A percentile compares a stretch with the other conserved stretches of the same genome.
These are phyloP conservation scores for Protobothrops mucrosquamatus DNA, from an alignment of 2,113 vertebrate genomes.

Conservation along the genomic window DNA sequence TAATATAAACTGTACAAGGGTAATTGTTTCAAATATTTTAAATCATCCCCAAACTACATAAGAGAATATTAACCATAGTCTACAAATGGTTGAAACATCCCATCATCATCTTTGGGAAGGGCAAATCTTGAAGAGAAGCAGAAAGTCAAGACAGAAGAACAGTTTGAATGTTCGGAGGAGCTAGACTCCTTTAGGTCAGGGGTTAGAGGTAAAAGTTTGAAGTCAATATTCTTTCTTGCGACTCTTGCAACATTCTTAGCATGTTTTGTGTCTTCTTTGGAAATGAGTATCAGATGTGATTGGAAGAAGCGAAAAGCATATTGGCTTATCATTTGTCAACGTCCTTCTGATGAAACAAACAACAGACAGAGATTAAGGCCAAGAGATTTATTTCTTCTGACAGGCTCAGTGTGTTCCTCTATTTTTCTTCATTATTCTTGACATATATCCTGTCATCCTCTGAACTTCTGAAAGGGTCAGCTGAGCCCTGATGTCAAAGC, in stretches of 20 bases:
- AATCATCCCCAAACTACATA: not conserved
- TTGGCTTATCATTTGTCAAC: not conserved
- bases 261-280: not conserved
- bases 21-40: not conserved
- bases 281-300: not conserved
- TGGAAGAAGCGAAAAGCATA: not conserved
- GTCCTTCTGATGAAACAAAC: not conserved
- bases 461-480: not conserved
- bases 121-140: not conserved
- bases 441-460: constrained; percentile 30
- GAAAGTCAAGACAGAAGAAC: not conserved
- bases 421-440: constrained; percentile 43
- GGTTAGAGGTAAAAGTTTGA: not conserved
- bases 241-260: not conserved
- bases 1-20: not conserved
- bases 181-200: constrained; percentile 5
- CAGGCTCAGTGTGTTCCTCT: not conserved
- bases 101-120: not conserved
- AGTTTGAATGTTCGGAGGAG: not conserved
- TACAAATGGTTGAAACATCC: not conserved
- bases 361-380: not conserved
- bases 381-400: constrained; percentile 40
- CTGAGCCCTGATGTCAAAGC: not conserved
- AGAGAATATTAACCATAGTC: not conserved
- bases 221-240: constrained; percentile 15